Evolutionary conservation across 2,888 invertebrate species (phyloP), one percentile per base, ranked within the genome.

Genomic region (Sminthurides aquaticus): DNA sequence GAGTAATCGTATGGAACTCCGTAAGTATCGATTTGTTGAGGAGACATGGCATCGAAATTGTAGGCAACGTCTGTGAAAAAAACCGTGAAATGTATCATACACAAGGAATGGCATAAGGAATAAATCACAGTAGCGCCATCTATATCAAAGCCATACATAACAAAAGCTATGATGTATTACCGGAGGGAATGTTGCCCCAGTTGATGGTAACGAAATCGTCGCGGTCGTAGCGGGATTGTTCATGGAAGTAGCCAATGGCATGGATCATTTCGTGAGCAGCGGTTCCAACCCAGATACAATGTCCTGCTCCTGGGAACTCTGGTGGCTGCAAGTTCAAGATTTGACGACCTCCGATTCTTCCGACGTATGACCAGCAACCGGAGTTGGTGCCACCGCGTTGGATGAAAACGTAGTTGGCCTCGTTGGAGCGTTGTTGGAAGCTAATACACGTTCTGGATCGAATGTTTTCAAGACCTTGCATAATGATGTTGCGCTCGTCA

Each of bases 301-400:
- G 61, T 8, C 54, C 59, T 2, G 59, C 58, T 52, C 59, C 59
- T 2, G 24, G 26, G 27, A 26, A 64, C 20, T 59, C 64, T 0
- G 62, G 52, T 3, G 27, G 18, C 49, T 67, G 63, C 25, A 67
- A 29, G 57, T 67, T 67, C 22, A 67, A 18, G 22, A 64, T 48
- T 57, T 67, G 67, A 24, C 64, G 28, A 24, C 67, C 67, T 11
- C 65, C 65, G 11, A 61, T 43, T 26, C 28, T 63, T 8, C 67
- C 67, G 3, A 67, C 67, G 43, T 66, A 67, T 18, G 66, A 67
- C 69, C 69, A 69, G 34, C 69, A 69, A 20, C 69, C 69, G 11
- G 67, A 58, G 24, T 63, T 58, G 26, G 56, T 22, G 1, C 34
- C 66, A 20, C 69, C 69, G 20, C 66, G 54, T 25, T 64, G 26